Evolutionary conservation across 2,113 vertebrate genomes (phyloP).

Genomic region (Leiothrix lutea): DNA sequence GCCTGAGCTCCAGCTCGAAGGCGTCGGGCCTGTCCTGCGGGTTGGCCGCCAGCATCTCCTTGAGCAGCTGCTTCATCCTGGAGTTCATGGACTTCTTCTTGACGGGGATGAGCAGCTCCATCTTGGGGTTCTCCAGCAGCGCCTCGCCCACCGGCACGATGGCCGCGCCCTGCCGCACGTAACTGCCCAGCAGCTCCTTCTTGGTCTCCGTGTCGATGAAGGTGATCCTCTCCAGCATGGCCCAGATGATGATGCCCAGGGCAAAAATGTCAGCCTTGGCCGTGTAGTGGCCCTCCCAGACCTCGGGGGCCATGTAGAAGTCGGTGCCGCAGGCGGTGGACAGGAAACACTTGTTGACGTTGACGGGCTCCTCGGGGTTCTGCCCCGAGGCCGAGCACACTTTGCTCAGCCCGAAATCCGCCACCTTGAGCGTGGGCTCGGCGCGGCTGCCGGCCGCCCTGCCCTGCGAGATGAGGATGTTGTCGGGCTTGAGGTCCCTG

Average conservation of each 20-base stretch:
- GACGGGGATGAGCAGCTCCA: constrained; percentile 94
- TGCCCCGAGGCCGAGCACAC: constrained; percentile 88
- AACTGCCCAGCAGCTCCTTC: constrained; percentile 93
- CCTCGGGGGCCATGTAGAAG: constrained; percentile 98
- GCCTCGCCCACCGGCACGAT: constrained; percentile 95
- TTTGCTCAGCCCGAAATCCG: constrained; percentile 94
- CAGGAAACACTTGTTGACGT: constrained; percentile 93
- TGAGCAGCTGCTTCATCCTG: constrained; percentile 91
- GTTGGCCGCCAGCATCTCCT: constrained; percentile 95
- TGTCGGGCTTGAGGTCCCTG: constrained; percentile 95
- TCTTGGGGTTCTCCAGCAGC: constrained; percentile 93
- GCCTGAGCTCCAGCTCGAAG: constrained; percentile 93
- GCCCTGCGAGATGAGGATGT: constrained; percentile 92
- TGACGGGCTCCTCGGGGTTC: constrained; percentile 89
- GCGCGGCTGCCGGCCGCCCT: constrained; percentile 70
- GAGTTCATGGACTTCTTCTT: constrained; percentile 95
- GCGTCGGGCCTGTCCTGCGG: constrained; percentile 94
- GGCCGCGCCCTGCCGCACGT: constrained; percentile 88
- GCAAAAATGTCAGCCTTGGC: constrained; percentile 98
- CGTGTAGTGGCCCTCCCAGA: constrained; percentile 97
- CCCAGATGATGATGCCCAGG: constrained; percentile 96
- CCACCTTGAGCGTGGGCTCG: constrained; percentile 94
- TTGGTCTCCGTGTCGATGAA: constrained; percentile 93
- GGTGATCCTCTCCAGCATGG: constrained; percentile 95
- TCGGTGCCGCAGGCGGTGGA: constrained; percentile 94